Conservation (phyloP, 2,113 vertebrate genomes). For the Microcebus lehilahytsara region DNA sequence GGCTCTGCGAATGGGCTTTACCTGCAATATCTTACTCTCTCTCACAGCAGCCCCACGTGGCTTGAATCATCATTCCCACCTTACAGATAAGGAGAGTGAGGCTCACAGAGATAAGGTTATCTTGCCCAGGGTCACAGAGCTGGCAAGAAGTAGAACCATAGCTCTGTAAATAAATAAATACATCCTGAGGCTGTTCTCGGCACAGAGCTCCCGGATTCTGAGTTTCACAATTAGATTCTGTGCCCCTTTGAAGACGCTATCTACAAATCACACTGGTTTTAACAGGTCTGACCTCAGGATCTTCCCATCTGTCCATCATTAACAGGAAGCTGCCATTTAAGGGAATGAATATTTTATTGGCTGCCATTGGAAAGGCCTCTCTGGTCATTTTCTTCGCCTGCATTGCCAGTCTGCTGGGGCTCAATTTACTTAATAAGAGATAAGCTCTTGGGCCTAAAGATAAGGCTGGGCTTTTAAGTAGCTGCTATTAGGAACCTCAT, state of each 20-base stretch:
- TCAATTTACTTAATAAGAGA: slow-evolving; percentile 31
- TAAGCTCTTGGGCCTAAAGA: slow-evolving; percentile 10
- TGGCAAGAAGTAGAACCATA: neutral
- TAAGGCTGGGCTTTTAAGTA: neutral
- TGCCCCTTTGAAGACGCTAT: neutral
- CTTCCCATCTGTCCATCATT: slow-evolving; percentile 28
- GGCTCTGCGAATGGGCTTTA: neutral
- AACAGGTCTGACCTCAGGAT: neutral
- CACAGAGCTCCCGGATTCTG: neutral
- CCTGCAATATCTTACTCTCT: neutral
- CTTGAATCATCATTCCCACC: neutral
- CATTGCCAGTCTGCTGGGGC: neutral
- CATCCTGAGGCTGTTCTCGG: neutral
- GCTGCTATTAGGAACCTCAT: neutral
- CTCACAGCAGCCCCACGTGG: neutral
- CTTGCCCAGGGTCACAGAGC: neutral
- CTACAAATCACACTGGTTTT: slow-evolving; percentile 43
- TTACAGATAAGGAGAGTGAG: neutral
- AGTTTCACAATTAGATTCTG: neutral
- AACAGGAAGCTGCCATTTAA: slow-evolving; percentile 42
- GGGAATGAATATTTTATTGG: slow-evolving; percentile 62
- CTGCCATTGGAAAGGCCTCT: slow-evolving; percentile 40
- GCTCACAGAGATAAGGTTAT: neutral
- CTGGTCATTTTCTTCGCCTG: neutral
- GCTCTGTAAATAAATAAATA: neutral